A percentile compares a stretch with the other conserved stretches of the same genome.
These are phyloP conservation scores for Drosophila navojoa DNA, from an alignment of 1,140 invertebrate genomes.

Conservation along the genomic window DNA sequence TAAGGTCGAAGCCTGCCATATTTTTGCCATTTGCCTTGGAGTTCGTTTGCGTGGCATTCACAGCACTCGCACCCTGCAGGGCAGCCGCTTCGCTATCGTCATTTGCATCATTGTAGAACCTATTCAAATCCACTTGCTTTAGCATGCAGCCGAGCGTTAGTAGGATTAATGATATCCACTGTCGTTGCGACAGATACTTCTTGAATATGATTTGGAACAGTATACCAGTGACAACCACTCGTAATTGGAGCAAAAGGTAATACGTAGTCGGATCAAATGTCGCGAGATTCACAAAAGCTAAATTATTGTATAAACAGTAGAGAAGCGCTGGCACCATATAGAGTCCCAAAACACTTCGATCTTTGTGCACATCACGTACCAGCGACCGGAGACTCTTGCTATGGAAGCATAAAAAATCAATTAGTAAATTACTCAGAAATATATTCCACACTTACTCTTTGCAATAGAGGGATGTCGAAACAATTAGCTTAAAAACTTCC, in stretches of 20 bases:
- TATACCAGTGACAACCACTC: constrained; percentile 96
- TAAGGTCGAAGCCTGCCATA: constrained; percentile 85
- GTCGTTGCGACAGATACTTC: constrained; percentile 91
- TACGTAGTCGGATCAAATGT: constrained; percentile 97
- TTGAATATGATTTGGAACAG: constrained; percentile 95
- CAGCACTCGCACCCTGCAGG: constrained; percentile 25
- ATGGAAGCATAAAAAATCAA: constrained; percentile 5
- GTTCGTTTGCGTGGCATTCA: background rate
- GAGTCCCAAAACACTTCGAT: constrained; percentile 89
- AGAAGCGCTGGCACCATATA: constrained; percentile 96
- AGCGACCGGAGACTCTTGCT: constrained; percentile 84
- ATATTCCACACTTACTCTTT: constrained; percentile 85
- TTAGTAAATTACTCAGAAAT: background rate
- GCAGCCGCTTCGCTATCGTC: constrained; percentile 63
- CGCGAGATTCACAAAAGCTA: constrained; percentile 95
- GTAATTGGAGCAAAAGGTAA: constrained; percentile 95
- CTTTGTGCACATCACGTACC: constrained; percentile 85
- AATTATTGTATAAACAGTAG: constrained; percentile 98
- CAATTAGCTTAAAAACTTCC: constrained; percentile 93
- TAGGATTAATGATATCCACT: constrained; percentile 95
- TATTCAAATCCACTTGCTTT: constrained; percentile 91
- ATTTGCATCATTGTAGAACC: constrained; percentile 72
- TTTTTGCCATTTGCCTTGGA: constrained; percentile 83
- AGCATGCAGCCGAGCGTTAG: constrained; percentile 96
- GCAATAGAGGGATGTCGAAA: constrained; percentile 89